These are phyloP conservation scores for Tachina fera DNA, from an alignment of 2,888 invertebrate species.

Conservation along the genomic window DNA sequence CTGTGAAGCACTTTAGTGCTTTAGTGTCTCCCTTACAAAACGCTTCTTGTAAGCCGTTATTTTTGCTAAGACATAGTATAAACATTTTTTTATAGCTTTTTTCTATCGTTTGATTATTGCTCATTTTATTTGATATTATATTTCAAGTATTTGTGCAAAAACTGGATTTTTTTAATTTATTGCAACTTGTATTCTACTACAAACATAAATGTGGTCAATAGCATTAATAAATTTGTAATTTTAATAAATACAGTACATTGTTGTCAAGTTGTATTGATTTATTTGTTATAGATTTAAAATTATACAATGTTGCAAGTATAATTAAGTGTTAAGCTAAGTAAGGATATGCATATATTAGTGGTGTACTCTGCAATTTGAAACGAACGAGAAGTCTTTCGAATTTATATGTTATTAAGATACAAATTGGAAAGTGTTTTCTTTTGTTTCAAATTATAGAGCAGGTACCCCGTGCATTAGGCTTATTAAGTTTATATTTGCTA, in stretches of 20 bases:
- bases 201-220: constrained; percentile 24
- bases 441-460: too few species aligned
- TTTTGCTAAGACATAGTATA: too few species aligned
- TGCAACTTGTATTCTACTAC: neutral
- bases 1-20: too few species aligned
- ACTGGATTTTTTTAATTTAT: neutral
- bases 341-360: constrained; percentile 13
- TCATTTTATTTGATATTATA: neutral
- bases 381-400: too few species aligned
- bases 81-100: too few species aligned
- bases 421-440: too few species aligned
- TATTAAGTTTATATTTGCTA: too few species aligned
- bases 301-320: constrained; percentile 1
- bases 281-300: neutral
- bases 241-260: constrained; percentile 6
- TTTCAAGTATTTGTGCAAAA: neutral
- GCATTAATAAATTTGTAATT: constrained; percentile 19
- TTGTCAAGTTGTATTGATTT: constrained; percentile 8
- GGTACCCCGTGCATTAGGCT: too few species aligned
- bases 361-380: too few species aligned
- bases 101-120: neutral
- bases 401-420: too few species aligned
- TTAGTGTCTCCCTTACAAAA: too few species aligned
- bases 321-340: constrained; percentile 38
- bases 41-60: too few species aligned